A percentile compares a stretch with the other conserved stretches of the same genome.
Conservation (phyloP, 2,113 vertebrate genomes). For the Fulmarus glacialis region DNA sequence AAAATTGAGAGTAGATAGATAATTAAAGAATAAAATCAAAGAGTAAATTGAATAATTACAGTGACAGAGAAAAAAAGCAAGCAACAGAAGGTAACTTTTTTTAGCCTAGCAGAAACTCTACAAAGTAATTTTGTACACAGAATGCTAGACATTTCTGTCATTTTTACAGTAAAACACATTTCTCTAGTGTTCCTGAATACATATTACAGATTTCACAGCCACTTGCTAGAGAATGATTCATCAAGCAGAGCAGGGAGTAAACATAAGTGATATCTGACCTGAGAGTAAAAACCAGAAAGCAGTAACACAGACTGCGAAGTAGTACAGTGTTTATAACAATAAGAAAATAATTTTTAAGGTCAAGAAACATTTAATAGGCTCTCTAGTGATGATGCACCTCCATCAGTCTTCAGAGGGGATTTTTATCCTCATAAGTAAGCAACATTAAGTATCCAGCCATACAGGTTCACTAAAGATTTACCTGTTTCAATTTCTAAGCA, state of each 20-base stretch:
- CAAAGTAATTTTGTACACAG: constrained; percentile 1
- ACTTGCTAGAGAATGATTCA: constrained; percentile 63
- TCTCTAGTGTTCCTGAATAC: constrained; percentile 7
- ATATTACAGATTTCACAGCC: constrained; percentile 35
- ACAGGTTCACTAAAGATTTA: background rate
- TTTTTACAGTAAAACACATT: constrained; percentile 28
- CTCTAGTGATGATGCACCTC: background rate
- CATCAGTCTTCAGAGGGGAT: background rate
- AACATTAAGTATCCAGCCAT: background rate
- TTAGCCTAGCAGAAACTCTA: constrained; percentile 27
- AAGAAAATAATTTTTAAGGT: background rate
- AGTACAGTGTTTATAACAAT: background rate
- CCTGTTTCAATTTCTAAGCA: background rate
- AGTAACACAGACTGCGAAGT: background rate
- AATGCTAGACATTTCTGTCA: constrained; percentile 7
- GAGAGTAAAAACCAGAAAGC: constrained; percentile 24
- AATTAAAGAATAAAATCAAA: constrained; percentile 28
- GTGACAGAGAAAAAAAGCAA: background rate
- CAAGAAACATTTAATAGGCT: background rate
- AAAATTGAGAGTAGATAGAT: constrained; percentile 47
- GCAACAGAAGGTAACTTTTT: constrained; percentile 33
- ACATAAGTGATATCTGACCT: background rate
- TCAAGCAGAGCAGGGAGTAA: constrained; percentile 33
- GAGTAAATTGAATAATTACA: constrained; percentile 40
- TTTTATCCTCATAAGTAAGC: background rate